Evolutionary conservation across 2,113 vertebrate genomes (phyloP).

Genomic region (Pomatostomus ruficeps): DNA sequence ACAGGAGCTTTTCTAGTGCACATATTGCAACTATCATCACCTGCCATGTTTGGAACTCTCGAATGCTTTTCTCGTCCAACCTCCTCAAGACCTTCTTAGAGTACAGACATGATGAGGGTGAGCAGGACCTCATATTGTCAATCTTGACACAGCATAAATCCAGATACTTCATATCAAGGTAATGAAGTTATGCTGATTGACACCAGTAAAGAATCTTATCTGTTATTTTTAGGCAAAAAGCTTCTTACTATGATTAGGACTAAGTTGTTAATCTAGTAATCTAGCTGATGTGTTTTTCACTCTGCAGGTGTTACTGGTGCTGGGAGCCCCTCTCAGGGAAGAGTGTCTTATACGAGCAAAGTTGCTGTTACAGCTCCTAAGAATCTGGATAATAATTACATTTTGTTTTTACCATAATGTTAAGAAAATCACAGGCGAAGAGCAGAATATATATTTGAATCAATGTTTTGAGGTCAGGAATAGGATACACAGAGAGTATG

Average conservation of each 20-base stretch:
- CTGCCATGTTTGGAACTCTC: background rate
- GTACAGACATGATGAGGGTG: background rate
- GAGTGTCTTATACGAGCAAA: background rate
- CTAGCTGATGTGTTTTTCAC: background rate
- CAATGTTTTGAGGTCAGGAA: background rate
- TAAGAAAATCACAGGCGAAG: background rate
- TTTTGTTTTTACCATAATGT: background rate
- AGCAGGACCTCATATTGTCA: background rate
- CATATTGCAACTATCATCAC: background rate
- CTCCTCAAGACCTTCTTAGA: background rate
- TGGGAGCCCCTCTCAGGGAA: background rate
- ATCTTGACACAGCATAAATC: background rate
- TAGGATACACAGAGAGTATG: background rate
- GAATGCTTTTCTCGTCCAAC: background rate
- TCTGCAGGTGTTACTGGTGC: background rate
- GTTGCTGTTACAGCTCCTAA: background rate
- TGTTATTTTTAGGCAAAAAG: conserved; percentile 39
- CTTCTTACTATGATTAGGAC: background rate
- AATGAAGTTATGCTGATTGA: background rate
- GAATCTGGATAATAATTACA: background rate
- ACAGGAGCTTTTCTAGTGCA: background rate
- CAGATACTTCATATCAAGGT: background rate
- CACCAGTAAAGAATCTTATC: background rate
- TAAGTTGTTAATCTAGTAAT: background rate
- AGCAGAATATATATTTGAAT: background rate